Conservation (phyloP, 2,888 invertebrate genomes). For the Drosophila conformis region DNA sequence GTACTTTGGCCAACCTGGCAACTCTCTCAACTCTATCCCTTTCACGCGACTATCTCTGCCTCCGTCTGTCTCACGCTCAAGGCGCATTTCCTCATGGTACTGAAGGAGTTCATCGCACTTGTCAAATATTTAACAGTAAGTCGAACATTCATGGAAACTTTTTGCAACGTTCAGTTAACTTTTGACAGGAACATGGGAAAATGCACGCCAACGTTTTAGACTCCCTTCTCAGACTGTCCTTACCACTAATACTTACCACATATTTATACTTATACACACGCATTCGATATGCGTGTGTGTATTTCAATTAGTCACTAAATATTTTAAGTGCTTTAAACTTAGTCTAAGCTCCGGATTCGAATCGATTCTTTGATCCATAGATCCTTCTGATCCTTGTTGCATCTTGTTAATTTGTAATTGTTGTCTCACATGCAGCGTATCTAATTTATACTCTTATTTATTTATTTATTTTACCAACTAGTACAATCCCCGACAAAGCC, state of each 20-base stretch:
- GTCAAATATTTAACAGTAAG: neutral
- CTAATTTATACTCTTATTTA: constrained; percentile 39
- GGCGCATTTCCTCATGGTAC: neutral
- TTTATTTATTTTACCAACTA: constrained; percentile 56
- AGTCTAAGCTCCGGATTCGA: constrained; percentile 66
- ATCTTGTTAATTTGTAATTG: constrained; percentile 35
- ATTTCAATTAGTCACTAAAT: constrained; percentile 84
- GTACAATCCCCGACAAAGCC: constrained; percentile 18
- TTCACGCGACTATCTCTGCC: constrained; percentile 10
- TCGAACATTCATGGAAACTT: too few species aligned
- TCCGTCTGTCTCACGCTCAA: constrained; percentile 20
- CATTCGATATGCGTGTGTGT: constrained; percentile 36
- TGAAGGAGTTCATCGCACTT: neutral
- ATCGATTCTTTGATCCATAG: constrained; percentile 26
- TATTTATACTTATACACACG: constrained; percentile 47
- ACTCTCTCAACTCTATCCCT: constrained; percentile 8
- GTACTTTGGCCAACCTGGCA: constrained; percentile 28
- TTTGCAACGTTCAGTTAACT: neutral
- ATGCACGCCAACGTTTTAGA: neutral
- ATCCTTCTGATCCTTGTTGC: constrained; percentile 14
- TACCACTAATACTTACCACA: constrained; percentile 33
- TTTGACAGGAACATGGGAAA: constrained; percentile 1
- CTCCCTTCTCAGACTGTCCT: constrained; percentile 36
- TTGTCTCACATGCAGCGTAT: constrained; percentile 24
- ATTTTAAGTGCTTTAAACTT: constrained; percentile 80